Conservation (phyloP, 2,888 invertebrate genomes). For the Rhopalosiphum nymphaeae region DNA sequence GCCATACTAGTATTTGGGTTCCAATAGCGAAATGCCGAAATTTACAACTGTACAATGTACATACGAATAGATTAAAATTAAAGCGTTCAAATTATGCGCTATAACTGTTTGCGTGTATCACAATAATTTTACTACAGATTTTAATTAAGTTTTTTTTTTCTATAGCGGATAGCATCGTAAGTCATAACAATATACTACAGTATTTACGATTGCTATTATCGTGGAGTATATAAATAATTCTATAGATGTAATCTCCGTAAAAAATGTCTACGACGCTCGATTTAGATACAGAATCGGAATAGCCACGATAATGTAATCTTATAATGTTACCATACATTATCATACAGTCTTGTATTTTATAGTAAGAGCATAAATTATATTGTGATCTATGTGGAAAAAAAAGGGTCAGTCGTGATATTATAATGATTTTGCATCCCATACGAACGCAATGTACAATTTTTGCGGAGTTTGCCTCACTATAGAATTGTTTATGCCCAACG, state of each 20-base stretch:
- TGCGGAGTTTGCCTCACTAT: neutral
- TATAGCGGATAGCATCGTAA: neutral
- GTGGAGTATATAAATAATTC: neutral
- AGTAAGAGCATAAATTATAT: constrained; percentile 7
- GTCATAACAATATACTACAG: neutral
- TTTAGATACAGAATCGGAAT: neutral
- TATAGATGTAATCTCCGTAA: neutral
- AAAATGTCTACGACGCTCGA: neutral
- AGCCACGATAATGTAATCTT: neutral
- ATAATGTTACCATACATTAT: neutral
- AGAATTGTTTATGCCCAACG: neutral
- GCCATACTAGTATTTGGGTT: neutral
- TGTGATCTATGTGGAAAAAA: neutral
- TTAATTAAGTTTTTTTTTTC: neutral
- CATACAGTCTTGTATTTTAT: neutral
- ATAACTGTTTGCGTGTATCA: neutral
- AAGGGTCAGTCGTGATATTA: neutral
- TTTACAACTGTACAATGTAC: neutral
- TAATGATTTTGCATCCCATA: neutral
- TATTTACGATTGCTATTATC: neutral
- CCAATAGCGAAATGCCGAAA: neutral
- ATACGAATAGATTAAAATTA: neutral
- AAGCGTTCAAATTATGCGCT: neutral
- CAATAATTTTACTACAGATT: neutral
- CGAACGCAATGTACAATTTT: neutral